phyloP scores from a whole-genome alignment of 2,888 invertebrate genomes.

The Macrosiphum euphorbiae region DNA sequence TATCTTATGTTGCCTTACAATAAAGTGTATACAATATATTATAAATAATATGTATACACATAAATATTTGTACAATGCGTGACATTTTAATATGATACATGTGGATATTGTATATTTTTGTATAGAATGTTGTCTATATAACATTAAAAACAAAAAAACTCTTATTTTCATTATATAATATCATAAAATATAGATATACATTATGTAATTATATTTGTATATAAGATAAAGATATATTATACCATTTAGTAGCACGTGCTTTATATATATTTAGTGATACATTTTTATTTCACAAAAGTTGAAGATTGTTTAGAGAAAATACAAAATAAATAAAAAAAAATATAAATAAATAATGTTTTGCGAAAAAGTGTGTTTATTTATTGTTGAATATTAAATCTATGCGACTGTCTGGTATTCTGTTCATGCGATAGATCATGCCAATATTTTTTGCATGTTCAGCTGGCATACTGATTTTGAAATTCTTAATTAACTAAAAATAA shows the following conservation, averaged over 20 bases:
- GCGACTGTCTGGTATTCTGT: constrained; percentile 70
- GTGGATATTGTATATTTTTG: constrained; percentile 57
- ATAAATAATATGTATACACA: background rate
- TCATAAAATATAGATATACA: constrained; percentile 46
- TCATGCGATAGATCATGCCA: constrained; percentile 71
- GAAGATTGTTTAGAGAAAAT: constrained; percentile 63
- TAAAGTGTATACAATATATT: background rate
- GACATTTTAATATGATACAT: constrained; percentile 47
- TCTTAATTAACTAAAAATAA: constrained; percentile 70
- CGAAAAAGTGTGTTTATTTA: constrained; percentile 46
- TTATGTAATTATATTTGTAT: constrained; percentile 54
- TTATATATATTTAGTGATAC: constrained; percentile 62
- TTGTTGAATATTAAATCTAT: constrained; percentile 69
- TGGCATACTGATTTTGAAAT: constrained; percentile 68
- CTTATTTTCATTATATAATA: constrained; percentile 59
- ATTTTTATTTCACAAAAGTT: constrained; percentile 63
- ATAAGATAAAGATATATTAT: constrained; percentile 54
- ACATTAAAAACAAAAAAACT: constrained; percentile 45
- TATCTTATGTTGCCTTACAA: constrained; percentile 8
- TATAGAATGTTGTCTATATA: constrained; percentile 48
- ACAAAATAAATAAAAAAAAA: constrained; percentile 21
- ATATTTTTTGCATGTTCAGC: constrained; percentile 68
- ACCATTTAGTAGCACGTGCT: constrained; percentile 60
- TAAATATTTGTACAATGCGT: background rate
- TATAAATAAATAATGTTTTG: constrained; percentile 49